A percentile compares a stretch with the other conserved stretches of the same genome.
These are phyloP conservation scores for Pachyrhynchus sulphureomaculatus DNA, from an alignment of 1,140 invertebrate species.

Conservation along the genomic window DNA sequence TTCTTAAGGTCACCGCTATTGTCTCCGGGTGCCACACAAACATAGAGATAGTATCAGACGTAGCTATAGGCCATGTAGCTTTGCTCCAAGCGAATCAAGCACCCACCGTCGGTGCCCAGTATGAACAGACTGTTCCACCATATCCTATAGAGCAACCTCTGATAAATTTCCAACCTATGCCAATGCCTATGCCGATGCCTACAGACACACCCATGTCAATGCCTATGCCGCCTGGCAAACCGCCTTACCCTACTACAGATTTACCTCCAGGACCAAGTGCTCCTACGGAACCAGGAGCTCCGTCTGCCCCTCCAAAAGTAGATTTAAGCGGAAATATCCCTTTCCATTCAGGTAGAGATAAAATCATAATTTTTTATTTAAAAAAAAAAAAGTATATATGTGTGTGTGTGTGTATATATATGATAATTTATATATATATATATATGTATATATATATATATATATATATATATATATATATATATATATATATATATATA, in stretches of 20 bases:
- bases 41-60: not conserved
- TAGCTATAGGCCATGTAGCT: slow-evolving; percentile 12
- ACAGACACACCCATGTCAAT: not conserved
- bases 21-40: slow-evolving; percentile 6
- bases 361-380: not conserved
- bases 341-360: not conserved
- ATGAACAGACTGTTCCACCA: not conserved
- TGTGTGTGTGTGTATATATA: not conserved
- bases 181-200: not conserved
- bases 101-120: not conserved
- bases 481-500: not conserved
- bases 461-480: not conserved
- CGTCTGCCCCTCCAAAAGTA: not conserved
- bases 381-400: not conserved
- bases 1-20: not conserved
- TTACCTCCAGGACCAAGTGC: not conserved
- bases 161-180: not conserved
- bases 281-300: not conserved
- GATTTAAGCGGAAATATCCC: not conserved
- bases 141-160: not conserved
- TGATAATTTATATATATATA: too few relatives aligned
- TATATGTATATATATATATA: not conserved
- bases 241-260: not conserved
- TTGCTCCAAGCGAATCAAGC: not conserved
- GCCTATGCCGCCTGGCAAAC: too few relatives aligned